phyloP scores from a whole-genome alignment of 2,888 invertebrate genomes.

The Eucriotettix oculatus region DNA sequence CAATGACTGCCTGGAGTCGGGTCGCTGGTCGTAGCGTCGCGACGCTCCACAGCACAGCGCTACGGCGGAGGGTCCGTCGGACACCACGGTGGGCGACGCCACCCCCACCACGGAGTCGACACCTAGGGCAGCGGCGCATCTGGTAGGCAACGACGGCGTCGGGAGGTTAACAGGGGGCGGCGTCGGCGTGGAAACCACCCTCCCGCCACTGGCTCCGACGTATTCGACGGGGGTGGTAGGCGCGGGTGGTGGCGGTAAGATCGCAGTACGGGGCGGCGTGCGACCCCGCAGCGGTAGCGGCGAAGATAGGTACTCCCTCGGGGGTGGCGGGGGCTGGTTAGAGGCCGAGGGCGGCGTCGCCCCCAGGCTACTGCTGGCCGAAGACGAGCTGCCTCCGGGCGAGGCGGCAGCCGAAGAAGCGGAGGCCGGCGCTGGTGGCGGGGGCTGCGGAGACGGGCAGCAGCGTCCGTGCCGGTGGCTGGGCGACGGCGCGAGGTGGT shows the following conservation, averaged over 20 bases:
- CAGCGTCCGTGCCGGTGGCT: slow-evolving; percentile 5
- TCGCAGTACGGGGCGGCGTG: slow-evolving; percentile 4
- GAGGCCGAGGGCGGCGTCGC: slow-evolving; percentile 3
- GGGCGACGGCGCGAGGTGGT: slow-evolving; percentile 18
- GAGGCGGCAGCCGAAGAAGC: slow-evolving; percentile 22
- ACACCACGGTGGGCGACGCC: not conserved
- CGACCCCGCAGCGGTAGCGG: slow-evolving; percentile 9
- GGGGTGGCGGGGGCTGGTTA: slow-evolving; percentile 5
- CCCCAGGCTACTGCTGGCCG: not conserved
- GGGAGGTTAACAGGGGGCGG: not conserved
- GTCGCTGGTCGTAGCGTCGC: not conserved
- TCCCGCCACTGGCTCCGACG: slow-evolving; percentile 39
- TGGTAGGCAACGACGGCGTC: not conserved
- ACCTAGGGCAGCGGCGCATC: not conserved
- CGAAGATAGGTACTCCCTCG: slow-evolving; percentile 4
- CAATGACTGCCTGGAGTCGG: not conserved
- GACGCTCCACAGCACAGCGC: not conserved
- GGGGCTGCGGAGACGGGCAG: slow-evolving; percentile 23
- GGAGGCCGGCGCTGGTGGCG: slow-evolving; percentile 31
- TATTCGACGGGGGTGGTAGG: slow-evolving; percentile 36
- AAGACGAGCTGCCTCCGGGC: not conserved
- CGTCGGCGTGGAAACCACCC: not conserved
- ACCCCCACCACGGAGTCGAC: not conserved
- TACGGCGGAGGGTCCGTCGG: not conserved
- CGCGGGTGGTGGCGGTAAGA: slow-evolving; percentile 1